Conservation (phyloP, 2,113 vertebrate genomes). For the Megaceryle torquata region DNA sequence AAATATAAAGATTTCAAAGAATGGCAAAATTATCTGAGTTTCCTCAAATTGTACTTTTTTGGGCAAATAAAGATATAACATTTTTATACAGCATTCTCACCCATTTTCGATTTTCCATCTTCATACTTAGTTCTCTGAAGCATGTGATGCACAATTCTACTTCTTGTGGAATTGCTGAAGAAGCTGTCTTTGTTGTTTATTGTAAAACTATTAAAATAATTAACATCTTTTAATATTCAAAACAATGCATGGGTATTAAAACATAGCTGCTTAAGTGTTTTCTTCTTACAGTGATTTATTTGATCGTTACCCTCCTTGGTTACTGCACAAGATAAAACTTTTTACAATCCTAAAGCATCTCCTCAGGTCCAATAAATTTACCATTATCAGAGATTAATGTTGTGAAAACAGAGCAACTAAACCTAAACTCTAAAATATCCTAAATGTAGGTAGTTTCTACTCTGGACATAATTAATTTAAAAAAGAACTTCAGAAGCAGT, state of each 20-base stretch:
- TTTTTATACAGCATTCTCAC: slow-evolving; percentile 70
- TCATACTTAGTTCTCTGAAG: slow-evolving; percentile 97
- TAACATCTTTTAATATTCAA: slow-evolving; percentile 7
- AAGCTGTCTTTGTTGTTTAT: slow-evolving; percentile 97
- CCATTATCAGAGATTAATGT: neutral
- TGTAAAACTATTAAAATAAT: slow-evolving; percentile 83
- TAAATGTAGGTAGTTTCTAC: neutral
- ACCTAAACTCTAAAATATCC: neutral
- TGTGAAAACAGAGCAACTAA: neutral
- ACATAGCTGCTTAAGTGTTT: neutral
- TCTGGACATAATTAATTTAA: neutral
- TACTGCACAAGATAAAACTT: neutral
- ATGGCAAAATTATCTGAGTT: neutral
- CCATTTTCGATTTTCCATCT: slow-evolving; percentile 97
- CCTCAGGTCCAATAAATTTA: neutral
- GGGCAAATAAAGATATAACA: neutral
- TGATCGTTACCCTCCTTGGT: neutral
- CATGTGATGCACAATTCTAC: slow-evolving; percentile 95
- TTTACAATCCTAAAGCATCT: neutral
- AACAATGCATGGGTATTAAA: neutral
- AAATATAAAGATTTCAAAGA: neutral
- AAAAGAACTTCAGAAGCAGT: neutral
- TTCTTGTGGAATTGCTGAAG: slow-evolving; percentile 97
- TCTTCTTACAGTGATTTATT: neutral
- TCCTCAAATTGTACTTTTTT: neutral